A percentile compares a stretch with the other conserved stretches of the same genome.
Conservation (phyloP, 2,113 vertebrate species). For the Eurypyga helias region DNA sequence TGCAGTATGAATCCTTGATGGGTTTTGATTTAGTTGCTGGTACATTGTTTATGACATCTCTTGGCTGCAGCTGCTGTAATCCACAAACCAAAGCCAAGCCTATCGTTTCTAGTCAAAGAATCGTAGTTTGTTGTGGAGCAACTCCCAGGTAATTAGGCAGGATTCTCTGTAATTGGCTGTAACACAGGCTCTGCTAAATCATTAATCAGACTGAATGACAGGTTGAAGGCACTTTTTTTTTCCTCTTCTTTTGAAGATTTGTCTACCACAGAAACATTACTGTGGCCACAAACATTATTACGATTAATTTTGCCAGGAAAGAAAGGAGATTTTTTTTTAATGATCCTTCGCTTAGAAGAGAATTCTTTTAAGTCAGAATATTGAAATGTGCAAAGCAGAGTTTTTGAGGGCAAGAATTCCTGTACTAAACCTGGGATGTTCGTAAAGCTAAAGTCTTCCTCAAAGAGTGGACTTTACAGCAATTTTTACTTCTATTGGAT, state of each 20-base stretch:
- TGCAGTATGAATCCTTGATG: constrained; percentile 24
- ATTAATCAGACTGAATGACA: background rate
- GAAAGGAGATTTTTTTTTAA: background rate
- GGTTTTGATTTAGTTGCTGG: constrained; percentile 49
- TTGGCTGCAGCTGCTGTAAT: constrained; percentile 48
- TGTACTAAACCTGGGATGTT: background rate
- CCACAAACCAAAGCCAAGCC: constrained; percentile 11
- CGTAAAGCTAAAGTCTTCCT: background rate
- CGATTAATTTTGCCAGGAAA: background rate
- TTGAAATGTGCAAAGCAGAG: background rate
- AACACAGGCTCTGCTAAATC: background rate
- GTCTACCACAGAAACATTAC: background rate
- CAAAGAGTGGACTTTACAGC: background rate
- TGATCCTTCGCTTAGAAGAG: background rate
- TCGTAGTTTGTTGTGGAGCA: constrained; percentile 18
- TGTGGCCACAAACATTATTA: background rate
- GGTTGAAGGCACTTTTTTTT: background rate
- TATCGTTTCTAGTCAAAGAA: constrained; percentile 44
- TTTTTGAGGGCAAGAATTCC: background rate
- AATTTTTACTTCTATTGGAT: background rate
- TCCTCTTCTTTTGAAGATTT: background rate
- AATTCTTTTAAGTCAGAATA: background rate
- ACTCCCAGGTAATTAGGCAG: constrained; percentile 28
- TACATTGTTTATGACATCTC: constrained; percentile 55
- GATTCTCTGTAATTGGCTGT: constrained; percentile 18